Conservation (phyloP, 37 sponge, comb jelly and placozoan genomes). For the Aplysina aerophoba region DNA sequence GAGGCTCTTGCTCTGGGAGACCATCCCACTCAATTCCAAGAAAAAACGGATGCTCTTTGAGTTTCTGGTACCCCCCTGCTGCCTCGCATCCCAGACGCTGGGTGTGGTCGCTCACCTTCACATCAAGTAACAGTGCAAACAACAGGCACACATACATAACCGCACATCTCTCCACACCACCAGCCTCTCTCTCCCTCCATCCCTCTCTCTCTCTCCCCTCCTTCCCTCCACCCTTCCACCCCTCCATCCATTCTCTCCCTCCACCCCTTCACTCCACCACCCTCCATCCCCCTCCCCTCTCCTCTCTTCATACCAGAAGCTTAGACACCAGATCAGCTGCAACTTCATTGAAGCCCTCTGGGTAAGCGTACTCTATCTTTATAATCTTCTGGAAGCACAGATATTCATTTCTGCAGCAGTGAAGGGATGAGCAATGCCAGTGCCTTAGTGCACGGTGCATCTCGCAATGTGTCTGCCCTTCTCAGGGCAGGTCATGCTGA, state of each 20-base stretch:
- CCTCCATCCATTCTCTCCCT: neutral
- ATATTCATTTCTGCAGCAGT: conserved; percentile 93
- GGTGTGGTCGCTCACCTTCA: conserved; percentile 74
- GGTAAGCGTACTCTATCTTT: conserved; percentile 80
- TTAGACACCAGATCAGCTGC: conserved; percentile 73
- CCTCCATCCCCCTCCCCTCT: no score
- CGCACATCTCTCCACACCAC: neutral
- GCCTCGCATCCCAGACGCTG: conserved; percentile 83
- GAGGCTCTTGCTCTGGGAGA: conserved; percentile 71
- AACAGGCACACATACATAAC: neutral
- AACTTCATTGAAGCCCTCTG: conserved; percentile 89
- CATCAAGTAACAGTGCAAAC: neutral
- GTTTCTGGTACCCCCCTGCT: conserved; percentile 81
- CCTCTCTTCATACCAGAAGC: conserved; percentile 65
- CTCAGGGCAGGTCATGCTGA: neutral
- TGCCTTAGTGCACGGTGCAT: no score
- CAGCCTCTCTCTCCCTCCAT: neutral
- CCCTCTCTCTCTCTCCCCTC: neutral
- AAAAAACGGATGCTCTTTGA: conserved; percentile 84
- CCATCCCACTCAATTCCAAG: conserved; percentile 84
- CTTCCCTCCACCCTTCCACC: neutral
- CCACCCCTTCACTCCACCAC: neutral
- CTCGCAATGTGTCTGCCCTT: no score
- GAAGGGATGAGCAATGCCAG: no score
- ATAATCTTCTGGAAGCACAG: conserved; percentile 95